Base-by-base conservation (phyloP, 2,113 vertebrate genomes). In the Spea bombifrons region DNA sequence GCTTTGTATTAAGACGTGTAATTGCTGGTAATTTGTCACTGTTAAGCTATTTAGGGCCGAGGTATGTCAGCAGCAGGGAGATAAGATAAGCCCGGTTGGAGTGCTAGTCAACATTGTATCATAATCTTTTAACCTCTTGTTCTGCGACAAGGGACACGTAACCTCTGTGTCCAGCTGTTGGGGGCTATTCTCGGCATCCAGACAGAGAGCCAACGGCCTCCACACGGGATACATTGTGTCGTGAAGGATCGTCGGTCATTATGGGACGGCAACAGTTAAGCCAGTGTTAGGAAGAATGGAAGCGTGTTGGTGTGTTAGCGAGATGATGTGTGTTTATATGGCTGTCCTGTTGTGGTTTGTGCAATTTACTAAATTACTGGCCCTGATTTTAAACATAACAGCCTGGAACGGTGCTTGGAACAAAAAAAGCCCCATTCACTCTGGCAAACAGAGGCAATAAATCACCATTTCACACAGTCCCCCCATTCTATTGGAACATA, bases 11-110 rank as follows among this genome's bases (percentile, higher is more conserved):
- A 43, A 57, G 50, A 48, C 75, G 46, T 67, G 30, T 76, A 68
- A 76, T 76, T 76, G 75, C 66, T 69, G 8, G 52, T 76, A 59
- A 76, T 76, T 76, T 76, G 75, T 76, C 75, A 76, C 66, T 68
- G 75, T 59, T 76, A 57, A 76, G 52, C 44, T 76, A 68, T 76
- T 76, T 68, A 76, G 75, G 75, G 65, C 75, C 69, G 75, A 46
- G 75, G 59, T 52, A 69, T 69, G 75, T 76, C 75, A 76, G 50
- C 75, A 67, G 44, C 49, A 45, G 64, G 49, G 50, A 15, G 66
- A 76, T 53, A 48, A 68, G 75, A 69, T 69, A 76, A 69, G 75
- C 15, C 50, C 30, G n/a, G 17, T 66, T 66, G 30, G 55, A 59
- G 55, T 59, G 15, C 46, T 66, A 16, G 63, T 53, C 44, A 30